Evolutionary conservation across 2,888 invertebrate species (phyloP).

Genomic region (Heteromurus nitidus): DNA sequence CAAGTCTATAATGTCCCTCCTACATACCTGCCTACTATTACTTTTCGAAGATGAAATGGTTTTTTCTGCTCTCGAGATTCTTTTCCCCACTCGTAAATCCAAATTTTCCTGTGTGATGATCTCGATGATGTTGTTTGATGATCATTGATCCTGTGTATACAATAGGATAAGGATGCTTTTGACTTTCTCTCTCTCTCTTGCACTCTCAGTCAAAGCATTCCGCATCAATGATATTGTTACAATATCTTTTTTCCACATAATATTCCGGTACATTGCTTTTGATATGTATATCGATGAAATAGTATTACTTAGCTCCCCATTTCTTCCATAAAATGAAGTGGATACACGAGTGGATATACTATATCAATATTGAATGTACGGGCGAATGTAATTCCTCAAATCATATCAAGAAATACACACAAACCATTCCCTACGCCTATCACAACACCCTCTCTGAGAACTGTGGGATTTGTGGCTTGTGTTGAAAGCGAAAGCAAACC

Average conservation of each 20-base stretch:
- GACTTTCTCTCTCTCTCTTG: not conserved
- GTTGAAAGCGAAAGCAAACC: too few species aligned
- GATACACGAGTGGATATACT: too few species aligned
- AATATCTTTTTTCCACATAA: too few species aligned
- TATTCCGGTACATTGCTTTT: not conserved
- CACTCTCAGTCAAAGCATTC: constrained; percentile 12
- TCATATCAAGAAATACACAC: too few species aligned
- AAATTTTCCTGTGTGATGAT: constrained; percentile 8
- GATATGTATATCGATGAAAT: not conserved
- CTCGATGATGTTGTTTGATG: constrained; percentile 3
- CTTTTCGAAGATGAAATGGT: too few species aligned
- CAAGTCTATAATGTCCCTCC: not conserved
- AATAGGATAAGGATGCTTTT: not conserved
- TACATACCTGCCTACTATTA: not conserved
- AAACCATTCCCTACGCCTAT: too few species aligned
- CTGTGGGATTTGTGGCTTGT: too few species aligned
- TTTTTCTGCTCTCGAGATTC: not conserved
- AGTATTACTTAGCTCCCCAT: too few species aligned
- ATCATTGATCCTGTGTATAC: not conserved
- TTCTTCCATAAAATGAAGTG: too few species aligned
- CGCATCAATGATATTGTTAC: constrained; percentile 27
- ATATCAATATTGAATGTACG: too few species aligned
- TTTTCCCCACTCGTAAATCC: not conserved
- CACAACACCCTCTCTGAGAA: too few species aligned
- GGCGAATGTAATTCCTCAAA: too few species aligned